phyloP scores from a whole-genome alignment of 2,888 invertebrate genomes.

The Sinopyrophorus schimmeli region DNA sequence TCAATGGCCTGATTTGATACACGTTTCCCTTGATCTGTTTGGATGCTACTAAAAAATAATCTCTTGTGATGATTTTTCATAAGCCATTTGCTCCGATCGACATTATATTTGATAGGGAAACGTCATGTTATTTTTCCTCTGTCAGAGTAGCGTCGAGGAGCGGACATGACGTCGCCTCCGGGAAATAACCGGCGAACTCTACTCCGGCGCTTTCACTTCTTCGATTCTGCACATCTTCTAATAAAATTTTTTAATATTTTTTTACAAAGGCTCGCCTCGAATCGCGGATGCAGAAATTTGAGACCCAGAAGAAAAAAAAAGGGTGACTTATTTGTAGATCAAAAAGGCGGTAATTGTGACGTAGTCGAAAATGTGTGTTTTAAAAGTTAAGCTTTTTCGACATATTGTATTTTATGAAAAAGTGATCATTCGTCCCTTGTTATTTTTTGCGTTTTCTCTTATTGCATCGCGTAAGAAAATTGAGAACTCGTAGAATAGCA shows the following conservation, averaged over 20 bases:
- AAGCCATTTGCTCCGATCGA: conserved; percentile 15
- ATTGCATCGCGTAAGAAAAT: conserved; percentile 9
- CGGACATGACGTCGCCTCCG: conserved; percentile 16
- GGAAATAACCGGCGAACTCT: conserved; percentile 13
- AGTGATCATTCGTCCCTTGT: not conserved
- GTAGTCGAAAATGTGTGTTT: no score
- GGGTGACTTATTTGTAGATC: no score
- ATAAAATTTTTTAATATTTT: conserved; percentile 13
- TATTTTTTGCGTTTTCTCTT: not conserved
- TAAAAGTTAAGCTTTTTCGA: no score
- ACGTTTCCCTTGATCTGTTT: conserved; percentile 2
- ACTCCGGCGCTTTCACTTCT: conserved; percentile 10
- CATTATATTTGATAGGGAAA: conserved; percentile 13
- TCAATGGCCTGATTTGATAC: no score
- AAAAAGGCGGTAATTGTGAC: no score
- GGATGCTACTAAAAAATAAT: conserved; percentile 11
- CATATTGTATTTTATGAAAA: no score
- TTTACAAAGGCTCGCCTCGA: no score
- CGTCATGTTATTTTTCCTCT: conserved; percentile 15
- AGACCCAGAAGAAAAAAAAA: no score
- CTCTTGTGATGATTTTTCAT: conserved; percentile 13
- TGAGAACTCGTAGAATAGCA: conserved; percentile 11
- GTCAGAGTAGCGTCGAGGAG: conserved; percentile 11
- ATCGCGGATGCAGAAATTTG: no score
- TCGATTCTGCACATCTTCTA: conserved; percentile 13